phyloP scores from a whole-genome alignment of 2,113 vertebrate species.

The Phycodurus eques region DNA sequence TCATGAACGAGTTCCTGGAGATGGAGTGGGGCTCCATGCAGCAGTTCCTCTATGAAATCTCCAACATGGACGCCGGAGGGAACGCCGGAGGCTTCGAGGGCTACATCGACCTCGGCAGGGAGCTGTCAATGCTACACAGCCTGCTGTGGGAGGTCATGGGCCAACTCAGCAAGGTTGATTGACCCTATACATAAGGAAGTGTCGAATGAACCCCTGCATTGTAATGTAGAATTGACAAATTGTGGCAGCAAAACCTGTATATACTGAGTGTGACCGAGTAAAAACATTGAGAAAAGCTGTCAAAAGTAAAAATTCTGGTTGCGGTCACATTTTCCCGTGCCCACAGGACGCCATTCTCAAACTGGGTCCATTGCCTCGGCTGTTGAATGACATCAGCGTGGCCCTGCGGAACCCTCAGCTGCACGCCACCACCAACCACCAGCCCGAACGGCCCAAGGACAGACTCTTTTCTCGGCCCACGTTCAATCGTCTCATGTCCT shows the following conservation, averaged over 20 bases:
- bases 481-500: conserved; percentile 86
- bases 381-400: conserved; percentile 94
- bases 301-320: background rate
- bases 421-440: conserved; percentile 89
- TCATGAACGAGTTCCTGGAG: conserved; percentile 98
- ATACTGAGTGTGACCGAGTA: no score
- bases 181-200: background rate
- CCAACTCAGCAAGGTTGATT: conserved; percentile 89
- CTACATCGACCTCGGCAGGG: conserved; percentile 95
- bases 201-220: no score
- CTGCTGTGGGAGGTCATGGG: conserved; percentile 96
- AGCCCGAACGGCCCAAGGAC: conserved; percentile 85
- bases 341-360: conserved; percentile 91
- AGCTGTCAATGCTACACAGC: conserved; percentile 91
- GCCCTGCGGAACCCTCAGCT: conserved; percentile 94
- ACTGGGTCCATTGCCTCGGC: conserved; percentile 87
- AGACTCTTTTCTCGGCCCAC: conserved; percentile 81
- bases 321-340: background rate
- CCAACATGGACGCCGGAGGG: conserved; percentile 91
- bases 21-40: conserved; percentile 98
- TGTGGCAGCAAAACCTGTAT: no score
- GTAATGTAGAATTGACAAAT: background rate
- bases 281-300: no score
- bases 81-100: conserved; percentile 94
- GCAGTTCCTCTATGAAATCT: conserved; percentile 97